Conservation (phyloP, 2,888 invertebrate genomes). For the Lepidochrysops patricia region DNA sequence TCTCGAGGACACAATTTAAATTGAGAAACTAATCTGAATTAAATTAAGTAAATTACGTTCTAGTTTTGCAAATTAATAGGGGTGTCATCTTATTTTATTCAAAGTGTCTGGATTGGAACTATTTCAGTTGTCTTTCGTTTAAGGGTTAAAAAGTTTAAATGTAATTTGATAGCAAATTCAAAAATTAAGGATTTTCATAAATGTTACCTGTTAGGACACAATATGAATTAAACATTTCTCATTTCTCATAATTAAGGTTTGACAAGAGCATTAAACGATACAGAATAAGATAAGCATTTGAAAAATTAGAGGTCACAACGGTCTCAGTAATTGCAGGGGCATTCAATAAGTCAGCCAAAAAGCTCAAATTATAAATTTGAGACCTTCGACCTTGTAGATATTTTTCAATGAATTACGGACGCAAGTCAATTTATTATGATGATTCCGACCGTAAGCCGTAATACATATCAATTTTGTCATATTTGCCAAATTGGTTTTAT, state of each 20-base stretch:
- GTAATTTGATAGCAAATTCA: too few relatives aligned
- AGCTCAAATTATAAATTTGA: neutral
- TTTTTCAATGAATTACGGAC: slow-evolving; percentile 1
- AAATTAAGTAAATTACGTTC: neutral
- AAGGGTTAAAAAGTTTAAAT: neutral
- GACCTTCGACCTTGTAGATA: neutral
- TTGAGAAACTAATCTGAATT: neutral
- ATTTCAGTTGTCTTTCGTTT: neutral
- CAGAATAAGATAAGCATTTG: neutral
- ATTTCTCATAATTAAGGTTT: too few relatives aligned
- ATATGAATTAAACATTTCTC: too few relatives aligned
- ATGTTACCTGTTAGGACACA: too few relatives aligned
- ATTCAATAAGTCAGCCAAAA: neutral
- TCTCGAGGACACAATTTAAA: neutral
- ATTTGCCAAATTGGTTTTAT: slow-evolving; percentile 13
- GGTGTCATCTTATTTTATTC: too few relatives aligned
- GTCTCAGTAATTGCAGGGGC: neutral
- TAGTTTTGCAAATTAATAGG: too few relatives aligned
- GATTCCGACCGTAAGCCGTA: neutral
- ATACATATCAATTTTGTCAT: slow-evolving; percentile 9
- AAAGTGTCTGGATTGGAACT: neutral
- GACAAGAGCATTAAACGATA: too few relatives aligned
- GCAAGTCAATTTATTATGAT: slow-evolving; percentile 1
- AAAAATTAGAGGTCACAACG: neutral
- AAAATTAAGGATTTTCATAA: neutral